Conservation (phyloP, 1,140 invertebrate genomes). For the Muscidifurax raptorellus region DNA sequence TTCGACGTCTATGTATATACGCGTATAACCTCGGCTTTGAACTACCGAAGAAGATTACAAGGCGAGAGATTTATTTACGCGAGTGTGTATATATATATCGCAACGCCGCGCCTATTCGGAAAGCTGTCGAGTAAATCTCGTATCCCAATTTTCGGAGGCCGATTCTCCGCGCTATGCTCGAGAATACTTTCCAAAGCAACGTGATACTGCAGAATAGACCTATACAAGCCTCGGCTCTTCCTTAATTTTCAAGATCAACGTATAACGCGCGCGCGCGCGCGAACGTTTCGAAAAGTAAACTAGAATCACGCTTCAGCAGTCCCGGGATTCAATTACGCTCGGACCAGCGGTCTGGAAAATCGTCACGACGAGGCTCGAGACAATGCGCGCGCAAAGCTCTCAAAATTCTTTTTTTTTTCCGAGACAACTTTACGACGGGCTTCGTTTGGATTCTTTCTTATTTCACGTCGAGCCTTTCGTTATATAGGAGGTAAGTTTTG, state of each 20-base stretch:
- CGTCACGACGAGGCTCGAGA: neutral
- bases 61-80: slow-evolving; percentile 48
- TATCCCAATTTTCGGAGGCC: no score
- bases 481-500: neutral
- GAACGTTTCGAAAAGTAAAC: neutral
- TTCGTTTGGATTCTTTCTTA: neutral
- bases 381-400: neutral
- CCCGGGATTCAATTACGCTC: neutral
- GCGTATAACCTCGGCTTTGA: no score
- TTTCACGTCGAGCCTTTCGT: neutral
- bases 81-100: neutral
- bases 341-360: neutral
- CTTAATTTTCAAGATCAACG: no score
- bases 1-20: no score
- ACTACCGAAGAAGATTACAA: no score
- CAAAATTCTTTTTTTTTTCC: neutral
- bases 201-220: no score
- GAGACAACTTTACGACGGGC: neutral
- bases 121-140: no score
- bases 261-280: no score
- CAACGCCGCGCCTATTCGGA: no score
- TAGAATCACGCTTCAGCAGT: neutral
- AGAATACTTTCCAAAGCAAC: no score
- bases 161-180: no score
- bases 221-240: no score